These are phyloP conservation scores for Drosophila saltans DNA, from an alignment of 1,140 invertebrate species.

Conservation along the genomic window DNA sequence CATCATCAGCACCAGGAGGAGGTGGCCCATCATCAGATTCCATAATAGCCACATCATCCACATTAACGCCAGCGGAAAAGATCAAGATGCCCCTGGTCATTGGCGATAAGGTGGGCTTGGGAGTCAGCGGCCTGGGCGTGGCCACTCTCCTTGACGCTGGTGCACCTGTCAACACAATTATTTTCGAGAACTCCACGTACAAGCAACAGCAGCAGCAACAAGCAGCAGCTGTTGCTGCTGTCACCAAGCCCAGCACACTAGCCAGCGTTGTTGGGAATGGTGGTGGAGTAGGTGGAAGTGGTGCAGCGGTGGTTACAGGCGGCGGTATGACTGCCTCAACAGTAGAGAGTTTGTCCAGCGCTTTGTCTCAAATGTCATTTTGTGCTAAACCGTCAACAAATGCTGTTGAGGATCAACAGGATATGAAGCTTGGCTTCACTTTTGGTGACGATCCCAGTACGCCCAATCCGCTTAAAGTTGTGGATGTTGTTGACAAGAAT, in stretches of 20 bases:
- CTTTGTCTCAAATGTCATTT: constrained; percentile 85
- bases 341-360: constrained; percentile 75
- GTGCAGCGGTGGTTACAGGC: constrained; percentile 31
- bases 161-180: constrained; percentile 92
- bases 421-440: constrained; percentile 94
- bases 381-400: constrained; percentile 66
- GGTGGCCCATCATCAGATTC: neutral
- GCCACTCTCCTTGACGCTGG: constrained; percentile 61
- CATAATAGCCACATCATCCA: constrained; percentile 16
- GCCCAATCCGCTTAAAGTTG: constrained; percentile 49
- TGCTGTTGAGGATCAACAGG: constrained; percentile 89
- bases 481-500: constrained; percentile 55
- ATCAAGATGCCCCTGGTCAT: constrained; percentile 56
- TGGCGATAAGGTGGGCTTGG: constrained; percentile 53
- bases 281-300: constrained; percentile 23
- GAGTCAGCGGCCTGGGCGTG: constrained; percentile 47
- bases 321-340: constrained; percentile 21
- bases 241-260: constrained; percentile 37
- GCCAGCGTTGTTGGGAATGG: constrained; percentile 8
- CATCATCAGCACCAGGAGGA: neutral
- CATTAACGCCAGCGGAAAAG: constrained; percentile 45
- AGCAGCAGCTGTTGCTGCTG: constrained; percentile 44
- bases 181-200: constrained; percentile 96
- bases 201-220: constrained; percentile 87
- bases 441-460: constrained; percentile 84